These are phyloP conservation scores for Oreochromis tanganicae DNA, from an alignment of 2,113 vertebrate species.

Conservation along the genomic window DNA sequence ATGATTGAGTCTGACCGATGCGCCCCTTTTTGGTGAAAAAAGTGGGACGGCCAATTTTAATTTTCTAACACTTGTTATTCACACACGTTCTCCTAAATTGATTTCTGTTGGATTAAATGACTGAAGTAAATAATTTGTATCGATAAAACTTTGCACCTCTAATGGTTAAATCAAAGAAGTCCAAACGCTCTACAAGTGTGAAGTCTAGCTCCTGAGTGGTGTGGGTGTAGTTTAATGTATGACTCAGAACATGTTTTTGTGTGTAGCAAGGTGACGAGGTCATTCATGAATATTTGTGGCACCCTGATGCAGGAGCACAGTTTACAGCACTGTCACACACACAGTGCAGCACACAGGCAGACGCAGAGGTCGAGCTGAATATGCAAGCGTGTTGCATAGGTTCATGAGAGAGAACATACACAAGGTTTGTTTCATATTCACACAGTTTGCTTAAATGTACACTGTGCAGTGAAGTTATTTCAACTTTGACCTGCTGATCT, in stretches of 20 bases:
- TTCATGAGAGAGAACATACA: background rate
- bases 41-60: background rate
- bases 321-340: background rate
- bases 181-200: background rate
- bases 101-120: background rate
- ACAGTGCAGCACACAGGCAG: background rate
- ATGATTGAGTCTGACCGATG: background rate
- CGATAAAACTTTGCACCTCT: fast-evolving
- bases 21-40: background rate
- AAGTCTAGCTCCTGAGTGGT: background rate
- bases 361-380: background rate
- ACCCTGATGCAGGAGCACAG: constrained; percentile 31
- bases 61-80: background rate
- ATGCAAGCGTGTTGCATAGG: background rate
- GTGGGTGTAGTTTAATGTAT: background rate
- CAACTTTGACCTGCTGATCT: background rate
- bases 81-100: fast-evolving
- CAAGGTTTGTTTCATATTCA: fast-evolving
- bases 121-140: background rate
- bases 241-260: background rate
- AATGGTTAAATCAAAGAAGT: background rate
- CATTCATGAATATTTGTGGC: constrained; percentile 60
- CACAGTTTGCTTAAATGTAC: background rate
- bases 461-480: background rate
- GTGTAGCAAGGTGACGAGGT: constrained; percentile 1